phyloP scores from a whole-genome alignment of 2,797 vertebrate genomes.

The Clarias fuscus region DNA sequence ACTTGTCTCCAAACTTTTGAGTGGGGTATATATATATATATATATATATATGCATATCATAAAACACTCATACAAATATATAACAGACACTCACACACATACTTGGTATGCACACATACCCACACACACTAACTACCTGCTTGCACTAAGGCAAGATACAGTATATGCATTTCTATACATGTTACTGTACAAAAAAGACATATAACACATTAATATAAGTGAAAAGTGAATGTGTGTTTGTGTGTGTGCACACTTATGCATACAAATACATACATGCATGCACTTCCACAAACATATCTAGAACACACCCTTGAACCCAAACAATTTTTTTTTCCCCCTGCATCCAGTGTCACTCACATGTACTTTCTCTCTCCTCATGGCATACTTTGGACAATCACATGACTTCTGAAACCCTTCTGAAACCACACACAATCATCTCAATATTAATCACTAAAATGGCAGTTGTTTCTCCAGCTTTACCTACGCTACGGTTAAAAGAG shows the following conservation, averaged over 20 bases:
- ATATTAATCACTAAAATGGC: slow-evolving; percentile 41
- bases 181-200: slow-evolving; percentile 55
- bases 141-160: slow-evolving; percentile 45
- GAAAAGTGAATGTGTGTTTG: slow-evolving; percentile 39
- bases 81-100: slow-evolving; percentile 42
- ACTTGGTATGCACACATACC: slow-evolving; percentile 57
- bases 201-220: slow-evolving; percentile 54
- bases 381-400: slow-evolving; percentile 47
- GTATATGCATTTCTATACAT: slow-evolving; percentile 55
- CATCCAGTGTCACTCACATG: slow-evolving; percentile 59
- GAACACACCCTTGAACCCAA: slow-evolving; percentile 64
- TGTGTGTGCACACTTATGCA: slow-evolving; percentile 34
- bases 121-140: slow-evolving; percentile 38
- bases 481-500: slow-evolving; percentile 27
- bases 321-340: slow-evolving; percentile 34
- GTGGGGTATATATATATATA: neutral
- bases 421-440: slow-evolving; percentile 44
- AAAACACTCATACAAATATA: slow-evolving; percentile 40
- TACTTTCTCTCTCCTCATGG: slow-evolving; percentile 24
- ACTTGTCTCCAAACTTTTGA: no score
- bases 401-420: slow-evolving; percentile 32
- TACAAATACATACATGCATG: slow-evolving; percentile 42
- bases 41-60: neutral
- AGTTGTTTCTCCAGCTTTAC: slow-evolving; percentile 35
- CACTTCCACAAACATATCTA: slow-evolving; percentile 51